Percentiles rank a stretch among this genome's conserved stretches.
These are phyloP conservation scores for Hoplias malabaricus DNA, from an alignment of 2,113 vertebrate species.

Conservation along the genomic window DNA sequence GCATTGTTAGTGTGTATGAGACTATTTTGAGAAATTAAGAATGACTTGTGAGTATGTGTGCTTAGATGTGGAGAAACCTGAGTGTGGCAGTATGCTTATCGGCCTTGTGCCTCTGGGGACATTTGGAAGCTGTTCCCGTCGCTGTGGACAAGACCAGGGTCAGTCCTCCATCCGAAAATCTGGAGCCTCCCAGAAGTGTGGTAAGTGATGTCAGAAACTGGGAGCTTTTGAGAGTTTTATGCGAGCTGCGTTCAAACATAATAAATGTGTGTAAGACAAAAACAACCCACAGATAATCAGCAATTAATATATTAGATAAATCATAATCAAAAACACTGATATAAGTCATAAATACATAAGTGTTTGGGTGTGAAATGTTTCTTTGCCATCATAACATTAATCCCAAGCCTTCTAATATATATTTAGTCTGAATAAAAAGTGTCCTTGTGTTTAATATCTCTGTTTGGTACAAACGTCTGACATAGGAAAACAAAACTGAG, in stretches of 20 bases:
- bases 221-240: background rate
- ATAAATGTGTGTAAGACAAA: background rate
- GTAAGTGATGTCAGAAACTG: slow-evolving; percentile 71
- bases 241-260: too few species aligned
- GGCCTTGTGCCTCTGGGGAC: slow-evolving; percentile 72
- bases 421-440: too few species aligned
- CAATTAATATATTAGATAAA: too few species aligned
- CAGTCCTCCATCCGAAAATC: slow-evolving; percentile 69
- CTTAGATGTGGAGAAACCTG: slow-evolving; percentile 77
- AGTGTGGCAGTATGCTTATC: slow-evolving; percentile 62
- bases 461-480: too few species aligned
- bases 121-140: slow-evolving; percentile 84
- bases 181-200: slow-evolving; percentile 73
- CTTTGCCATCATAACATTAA: too few species aligned
- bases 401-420: too few species aligned
- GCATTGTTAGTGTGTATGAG: background rate
- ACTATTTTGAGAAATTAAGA: background rate
- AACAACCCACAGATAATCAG: too few species aligned
- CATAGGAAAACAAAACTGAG: too few species aligned
- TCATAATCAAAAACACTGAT: too few species aligned
- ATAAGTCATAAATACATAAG: too few species aligned
- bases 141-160: slow-evolving; percentile 84
- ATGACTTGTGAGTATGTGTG: background rate
- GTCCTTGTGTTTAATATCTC: too few species aligned
- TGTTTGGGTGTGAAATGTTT: too few species aligned